Percentiles rank a stretch among this genome's conserved stretches.
These are phyloP conservation scores for Sciurus vulgaris DNA, from an alignment of 2,797 vertebrate genomes.

Conservation along the genomic window DNA sequence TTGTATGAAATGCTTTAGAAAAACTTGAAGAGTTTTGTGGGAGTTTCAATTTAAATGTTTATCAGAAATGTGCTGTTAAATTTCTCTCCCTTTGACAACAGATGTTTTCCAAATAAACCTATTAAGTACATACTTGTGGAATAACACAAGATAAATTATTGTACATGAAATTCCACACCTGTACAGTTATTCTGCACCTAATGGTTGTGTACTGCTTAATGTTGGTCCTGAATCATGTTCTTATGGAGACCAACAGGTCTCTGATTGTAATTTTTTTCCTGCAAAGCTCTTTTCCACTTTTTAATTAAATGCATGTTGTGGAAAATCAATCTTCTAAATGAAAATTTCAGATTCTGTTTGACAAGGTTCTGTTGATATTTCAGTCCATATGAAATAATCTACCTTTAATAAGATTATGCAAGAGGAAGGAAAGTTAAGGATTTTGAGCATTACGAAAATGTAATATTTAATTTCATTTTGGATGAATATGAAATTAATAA, in stretches of 20 bases:
- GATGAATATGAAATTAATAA: slow-evolving; percentile 73
- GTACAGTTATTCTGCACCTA: slow-evolving; percentile 67
- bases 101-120: slow-evolving; percentile 64
- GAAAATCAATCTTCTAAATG: slow-evolving; percentile 81
- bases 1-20: slow-evolving; percentile 77
- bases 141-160: slow-evolving; percentile 56
- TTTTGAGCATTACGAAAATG: slow-evolving; percentile 74
- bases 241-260: slow-evolving; percentile 70
- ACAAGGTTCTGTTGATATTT: slow-evolving; percentile 81
- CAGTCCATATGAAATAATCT: slow-evolving; percentile 70
- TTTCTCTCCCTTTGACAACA: slow-evolving; percentile 60
- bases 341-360: slow-evolving; percentile 80
- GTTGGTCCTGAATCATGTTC: slow-evolving; percentile 69
- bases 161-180: slow-evolving; percentile 43
- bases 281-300: slow-evolving; percentile 79
- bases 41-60: slow-evolving; percentile 81
- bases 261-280: slow-evolving; percentile 80
- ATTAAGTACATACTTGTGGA: slow-evolving; percentile 62
- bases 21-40: slow-evolving; percentile 79
- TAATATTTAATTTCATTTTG: slow-evolving; percentile 79
- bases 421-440: slow-evolving; percentile 65
- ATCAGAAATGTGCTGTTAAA: slow-evolving; percentile 72
- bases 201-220: slow-evolving; percentile 62
- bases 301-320: slow-evolving; percentile 81
- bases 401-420: slow-evolving; percentile 71